Base-by-base conservation (phyloP, 2,113 vertebrate species). In the Phodopus roborovskii region DNA sequence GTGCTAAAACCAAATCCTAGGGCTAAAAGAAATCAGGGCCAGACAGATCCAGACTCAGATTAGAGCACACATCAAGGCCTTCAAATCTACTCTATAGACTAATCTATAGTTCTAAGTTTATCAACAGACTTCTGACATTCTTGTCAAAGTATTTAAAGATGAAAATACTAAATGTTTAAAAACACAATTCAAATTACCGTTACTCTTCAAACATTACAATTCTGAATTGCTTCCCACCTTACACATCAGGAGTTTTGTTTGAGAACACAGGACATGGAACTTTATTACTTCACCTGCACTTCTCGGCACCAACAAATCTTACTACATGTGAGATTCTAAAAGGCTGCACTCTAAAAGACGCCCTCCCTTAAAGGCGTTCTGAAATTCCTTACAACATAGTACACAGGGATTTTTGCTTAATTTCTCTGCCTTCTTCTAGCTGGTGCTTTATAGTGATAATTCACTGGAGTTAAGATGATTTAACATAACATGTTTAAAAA, bases 131-230 rank as follows among this genome's bases (percentile, higher is more conserved):
- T 66, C 77, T 96, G 36, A 83, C 36, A 90, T 53, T 90, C 77
- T 92, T 94, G 74, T 60, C 64, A 56, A 90, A 83, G 1, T 50
- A 68, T 42, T 74, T 74, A 70, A 96, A 93, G 68, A 94, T 70
- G 26, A 12, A 71, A 89, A 42, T 84, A 75, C 50, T 92, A 85
- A 45, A 91, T 56, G 39, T 74, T 95, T 94, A 70, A 94, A 78
- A 96, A 92, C 13, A 85, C 12, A 91, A 92, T 70, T 85, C 81
- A 92, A 93, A 87, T 68, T 88, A 95, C 26, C 71, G 90, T 60
- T 78, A 58, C 15, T 88, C 30, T 45, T 24, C n/a, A 85, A 58
- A 96, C 90, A 71, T 94, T 84, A 95, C 17, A 93, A 36, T 48
- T 96, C 33, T 64, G n/a, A 83, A 83, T 42, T 66, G 17, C 86